A percentile compares a stretch with the other conserved stretches of the same genome.
Evolutionary conservation across 2,797 vertebrate species (phyloP).

Genomic region (Mormyrus proboscirostris): DNA sequence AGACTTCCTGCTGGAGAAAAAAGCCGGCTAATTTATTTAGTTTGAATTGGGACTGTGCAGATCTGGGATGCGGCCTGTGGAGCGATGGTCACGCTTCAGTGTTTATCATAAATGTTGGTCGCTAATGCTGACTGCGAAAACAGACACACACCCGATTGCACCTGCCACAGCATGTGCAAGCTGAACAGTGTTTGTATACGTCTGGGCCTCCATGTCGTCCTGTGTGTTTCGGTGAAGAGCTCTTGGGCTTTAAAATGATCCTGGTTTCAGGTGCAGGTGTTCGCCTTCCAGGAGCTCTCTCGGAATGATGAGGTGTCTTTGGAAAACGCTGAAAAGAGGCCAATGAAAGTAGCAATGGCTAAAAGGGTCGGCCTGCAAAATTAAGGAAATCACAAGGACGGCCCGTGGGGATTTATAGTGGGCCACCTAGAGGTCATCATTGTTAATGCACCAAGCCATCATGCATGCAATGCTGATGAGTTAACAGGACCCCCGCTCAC

Average conservation of each 20-base stretch:
- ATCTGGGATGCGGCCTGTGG: background rate
- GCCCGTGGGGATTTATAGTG: constrained; percentile 48
- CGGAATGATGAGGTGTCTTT: background rate
- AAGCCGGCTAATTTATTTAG: background rate
- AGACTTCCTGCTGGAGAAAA: background rate
- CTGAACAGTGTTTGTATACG: background rate
- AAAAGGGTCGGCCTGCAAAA: background rate
- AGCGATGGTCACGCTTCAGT: background rate
- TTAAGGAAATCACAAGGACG: constrained; percentile 13
- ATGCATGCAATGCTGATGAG: constrained; percentile 41
- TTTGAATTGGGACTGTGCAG: background rate
- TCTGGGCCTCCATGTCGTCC: background rate
- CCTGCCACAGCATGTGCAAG: background rate
- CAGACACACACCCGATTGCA: background rate
- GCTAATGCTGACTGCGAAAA: background rate
- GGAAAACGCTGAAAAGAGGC: background rate
- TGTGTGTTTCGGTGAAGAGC: background rate
- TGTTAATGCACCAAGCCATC: background rate
- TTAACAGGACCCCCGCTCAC: constrained; percentile 49
- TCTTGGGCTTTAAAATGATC: background rate
- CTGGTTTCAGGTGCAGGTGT: background rate
- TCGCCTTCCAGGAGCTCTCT: background rate
- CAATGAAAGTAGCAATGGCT: background rate
- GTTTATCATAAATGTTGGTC: background rate
- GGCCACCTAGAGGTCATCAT: background rate